Evolutionary conservation across 37 sponge, comb jelly and placozoan species (phyloP).

Genomic region (Axinella damicornis): DNA sequence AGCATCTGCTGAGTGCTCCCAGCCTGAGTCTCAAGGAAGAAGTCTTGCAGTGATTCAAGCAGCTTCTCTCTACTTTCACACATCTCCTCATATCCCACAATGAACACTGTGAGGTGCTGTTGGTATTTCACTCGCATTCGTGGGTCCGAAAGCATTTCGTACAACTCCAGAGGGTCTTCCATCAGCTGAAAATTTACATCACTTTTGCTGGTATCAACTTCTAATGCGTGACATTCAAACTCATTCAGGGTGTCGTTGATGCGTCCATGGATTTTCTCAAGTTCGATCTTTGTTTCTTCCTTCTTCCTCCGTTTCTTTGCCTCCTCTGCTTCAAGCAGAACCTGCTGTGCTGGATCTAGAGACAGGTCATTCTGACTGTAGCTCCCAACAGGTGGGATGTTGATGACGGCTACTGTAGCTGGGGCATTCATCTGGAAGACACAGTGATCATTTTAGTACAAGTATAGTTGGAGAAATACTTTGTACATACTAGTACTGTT

Average conservation of each 20-base stretch:
- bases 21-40: constrained; percentile 46
- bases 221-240: constrained; percentile 20
- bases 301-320: constrained; percentile 38
- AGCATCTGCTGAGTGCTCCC: constrained; percentile 17
- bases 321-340: constrained; percentile 33
- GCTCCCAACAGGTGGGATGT: not conserved
- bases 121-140: constrained; percentile 52
- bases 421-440: not conserved
- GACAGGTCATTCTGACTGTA: not conserved
- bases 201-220: not conserved
- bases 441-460: no score
- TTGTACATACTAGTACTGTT: no score
- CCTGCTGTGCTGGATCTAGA: constrained; percentile 30
- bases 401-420: not conserved
- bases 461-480: no score
- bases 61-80: constrained; percentile 49
- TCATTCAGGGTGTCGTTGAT: constrained; percentile 39
- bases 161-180: constrained; percentile 53
- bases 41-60: constrained; percentile 52
- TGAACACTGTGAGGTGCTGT: constrained; percentile 46
- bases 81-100: constrained; percentile 61
- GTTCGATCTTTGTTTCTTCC: constrained; percentile 33
- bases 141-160: constrained; percentile 53
- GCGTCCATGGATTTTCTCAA: constrained; percentile 60
- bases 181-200: constrained; percentile 36